A percentile compares a stretch with the other conserved stretches of the same genome.
Conservation (phyloP, 2,797 vertebrate genomes). For the Setipinna tenuifilis region DNA sequence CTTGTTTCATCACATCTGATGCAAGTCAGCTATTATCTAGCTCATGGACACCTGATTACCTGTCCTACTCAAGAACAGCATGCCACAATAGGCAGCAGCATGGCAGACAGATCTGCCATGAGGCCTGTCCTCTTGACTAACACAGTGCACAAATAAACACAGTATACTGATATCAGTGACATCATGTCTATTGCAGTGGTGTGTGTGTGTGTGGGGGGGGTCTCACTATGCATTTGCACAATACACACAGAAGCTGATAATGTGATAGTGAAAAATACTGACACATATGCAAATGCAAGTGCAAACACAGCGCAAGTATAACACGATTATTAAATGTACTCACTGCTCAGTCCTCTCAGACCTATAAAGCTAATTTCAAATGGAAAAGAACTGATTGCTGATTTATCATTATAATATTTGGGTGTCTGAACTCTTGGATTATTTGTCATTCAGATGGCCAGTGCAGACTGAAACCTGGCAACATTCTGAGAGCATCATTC, state of each 20-base stretch:
- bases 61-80: neutral
- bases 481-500: neutral
- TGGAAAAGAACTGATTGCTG: no score
- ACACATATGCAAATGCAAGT: no score
- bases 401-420: no score
- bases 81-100: neutral
- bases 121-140: neutral
- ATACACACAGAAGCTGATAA: no score
- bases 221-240: neutral
- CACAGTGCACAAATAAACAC: neutral
- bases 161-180: neutral
- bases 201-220: no score
- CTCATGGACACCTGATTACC: neutral
- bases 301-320: no score
- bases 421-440: neutral
- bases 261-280: no score
- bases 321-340: no score
- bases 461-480: neutral
- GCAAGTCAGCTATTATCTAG: neutral
- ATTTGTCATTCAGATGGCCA: neutral
- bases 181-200: neutral
- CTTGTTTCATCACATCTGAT: neutral
- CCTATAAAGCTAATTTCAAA: no score
- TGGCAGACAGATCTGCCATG: neutral
- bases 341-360: no score